phyloP scores from a whole-genome alignment of 2,797 vertebrate species.

The Pangasius djambal region DNA sequence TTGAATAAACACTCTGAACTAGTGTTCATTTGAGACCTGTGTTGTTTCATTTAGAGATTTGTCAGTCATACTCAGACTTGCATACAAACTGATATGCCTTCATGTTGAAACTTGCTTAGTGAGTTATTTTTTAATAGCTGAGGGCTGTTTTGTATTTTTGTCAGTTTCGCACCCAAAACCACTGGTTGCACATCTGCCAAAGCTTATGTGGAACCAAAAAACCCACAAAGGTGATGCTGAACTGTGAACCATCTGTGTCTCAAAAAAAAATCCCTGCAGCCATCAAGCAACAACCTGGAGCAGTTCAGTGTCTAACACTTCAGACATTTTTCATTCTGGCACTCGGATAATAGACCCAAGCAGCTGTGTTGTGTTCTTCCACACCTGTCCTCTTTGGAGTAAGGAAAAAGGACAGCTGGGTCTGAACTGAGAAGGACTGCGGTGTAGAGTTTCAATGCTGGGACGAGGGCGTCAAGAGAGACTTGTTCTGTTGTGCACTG shows the following conservation, averaged over 20 bases:
- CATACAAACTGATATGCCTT: background rate
- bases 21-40: background rate
- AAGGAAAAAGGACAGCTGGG: background rate
- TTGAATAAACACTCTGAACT: background rate
- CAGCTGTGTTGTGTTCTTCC: constrained; percentile 12
- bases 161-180: background rate
- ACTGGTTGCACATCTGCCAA: constrained; percentile 1
- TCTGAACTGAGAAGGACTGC: constrained; percentile 1
- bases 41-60: background rate
- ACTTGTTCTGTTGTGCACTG: constrained; percentile 11
- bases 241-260: constrained; percentile 16
- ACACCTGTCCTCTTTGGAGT: background rate
- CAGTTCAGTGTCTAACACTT: background rate
- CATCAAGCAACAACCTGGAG: background rate
- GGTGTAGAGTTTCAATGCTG: constrained; percentile 10
- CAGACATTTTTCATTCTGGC: background rate
- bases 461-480: background rate
- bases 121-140: background rate
- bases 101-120: background rate
- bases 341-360: background rate
- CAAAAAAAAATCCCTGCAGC: background rate
- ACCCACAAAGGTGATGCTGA: background rate
- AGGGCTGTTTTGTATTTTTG: background rate
- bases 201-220: background rate
- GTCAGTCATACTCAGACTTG: background rate